Evolutionary conservation across 2,113 vertebrate genomes (phyloP).

Genomic region (Tragulus kanchil): DNA sequence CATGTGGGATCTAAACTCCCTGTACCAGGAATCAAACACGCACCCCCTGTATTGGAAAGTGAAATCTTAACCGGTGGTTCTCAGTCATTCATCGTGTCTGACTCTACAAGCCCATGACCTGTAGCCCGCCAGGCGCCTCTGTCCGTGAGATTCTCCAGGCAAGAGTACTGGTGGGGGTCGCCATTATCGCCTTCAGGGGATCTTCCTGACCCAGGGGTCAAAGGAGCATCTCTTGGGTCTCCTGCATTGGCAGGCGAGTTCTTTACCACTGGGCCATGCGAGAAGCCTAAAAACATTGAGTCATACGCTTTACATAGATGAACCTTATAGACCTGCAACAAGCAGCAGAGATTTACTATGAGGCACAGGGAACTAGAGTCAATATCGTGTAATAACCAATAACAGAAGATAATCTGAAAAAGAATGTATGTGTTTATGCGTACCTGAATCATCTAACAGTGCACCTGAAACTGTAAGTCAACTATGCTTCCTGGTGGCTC

Average conservation of each 20-base stretch:
- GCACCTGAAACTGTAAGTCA: not conserved
- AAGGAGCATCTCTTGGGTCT: too few species aligned
- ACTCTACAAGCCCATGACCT: not conserved
- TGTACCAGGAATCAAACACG: too few species aligned
- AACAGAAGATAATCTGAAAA: not conserved
- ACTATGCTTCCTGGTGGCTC: not conserved
- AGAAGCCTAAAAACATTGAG: not conserved
- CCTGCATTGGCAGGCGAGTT: too few species aligned
- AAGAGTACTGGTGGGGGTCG: too few species aligned
- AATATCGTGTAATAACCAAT: not conserved
- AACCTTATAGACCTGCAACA: not conserved
- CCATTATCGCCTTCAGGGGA: too few species aligned
- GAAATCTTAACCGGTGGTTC: too few species aligned
- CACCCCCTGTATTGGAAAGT: too few species aligned
- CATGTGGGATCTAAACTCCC: too few species aligned
- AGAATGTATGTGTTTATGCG: not conserved
- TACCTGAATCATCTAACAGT: not conserved
- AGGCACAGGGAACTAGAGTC: not conserved
- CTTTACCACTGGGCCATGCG: too few species aligned
- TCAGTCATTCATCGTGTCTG: not conserved
- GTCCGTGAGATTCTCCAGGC: not conserved
- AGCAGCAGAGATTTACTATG: not conserved
- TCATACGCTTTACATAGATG: not conserved
- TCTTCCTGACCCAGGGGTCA: too few species aligned
- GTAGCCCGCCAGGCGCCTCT: not conserved